Conservation (phyloP, 2,113 vertebrate species). For the Caranx melampygus region DNA sequence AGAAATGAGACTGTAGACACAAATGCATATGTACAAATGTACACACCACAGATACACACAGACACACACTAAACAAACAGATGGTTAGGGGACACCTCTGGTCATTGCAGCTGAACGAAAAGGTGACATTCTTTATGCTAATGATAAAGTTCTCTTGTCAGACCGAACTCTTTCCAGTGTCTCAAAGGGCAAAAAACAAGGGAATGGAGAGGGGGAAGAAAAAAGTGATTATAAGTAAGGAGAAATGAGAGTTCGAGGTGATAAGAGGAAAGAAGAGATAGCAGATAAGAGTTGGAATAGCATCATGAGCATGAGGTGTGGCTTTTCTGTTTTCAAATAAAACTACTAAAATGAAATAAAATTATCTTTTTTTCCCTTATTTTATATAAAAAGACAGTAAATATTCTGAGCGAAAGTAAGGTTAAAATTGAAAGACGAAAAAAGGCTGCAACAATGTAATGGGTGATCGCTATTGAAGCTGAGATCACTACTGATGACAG, state of each 20-base stretch:
- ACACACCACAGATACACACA: slow-evolving; percentile 31
- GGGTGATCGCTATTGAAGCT: slow-evolving; percentile 1
- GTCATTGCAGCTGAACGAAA: slow-evolving; percentile 53
- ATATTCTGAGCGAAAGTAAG: neutral
- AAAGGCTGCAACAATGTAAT: neutral
- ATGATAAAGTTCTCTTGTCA: slow-evolving; percentile 65
- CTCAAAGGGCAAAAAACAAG: slow-evolving; percentile 33
- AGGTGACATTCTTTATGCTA: slow-evolving; percentile 80
- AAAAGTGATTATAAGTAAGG: neutral
- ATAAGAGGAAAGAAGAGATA: neutral
- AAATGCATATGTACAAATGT: slow-evolving; percentile 24
- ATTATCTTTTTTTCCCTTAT: neutral
- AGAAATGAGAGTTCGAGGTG: neutral
- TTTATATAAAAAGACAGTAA: neutral
- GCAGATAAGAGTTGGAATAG: slow-evolving; percentile 12
- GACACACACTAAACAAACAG: slow-evolving; percentile 60
- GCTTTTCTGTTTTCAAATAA: neutral
- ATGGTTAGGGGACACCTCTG: slow-evolving; percentile 62
- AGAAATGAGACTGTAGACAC: slow-evolving; percentile 33
- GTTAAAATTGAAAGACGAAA: neutral
- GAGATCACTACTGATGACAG: neutral
- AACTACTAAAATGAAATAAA: neutral
- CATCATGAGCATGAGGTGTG: neutral
- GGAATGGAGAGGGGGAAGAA: slow-evolving; percentile 3
- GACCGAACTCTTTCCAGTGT: slow-evolving; percentile 32